Evolutionary conservation across 2,888 invertebrate species (phyloP).

Genomic region (Agonopterix subpropinquella): DNA sequence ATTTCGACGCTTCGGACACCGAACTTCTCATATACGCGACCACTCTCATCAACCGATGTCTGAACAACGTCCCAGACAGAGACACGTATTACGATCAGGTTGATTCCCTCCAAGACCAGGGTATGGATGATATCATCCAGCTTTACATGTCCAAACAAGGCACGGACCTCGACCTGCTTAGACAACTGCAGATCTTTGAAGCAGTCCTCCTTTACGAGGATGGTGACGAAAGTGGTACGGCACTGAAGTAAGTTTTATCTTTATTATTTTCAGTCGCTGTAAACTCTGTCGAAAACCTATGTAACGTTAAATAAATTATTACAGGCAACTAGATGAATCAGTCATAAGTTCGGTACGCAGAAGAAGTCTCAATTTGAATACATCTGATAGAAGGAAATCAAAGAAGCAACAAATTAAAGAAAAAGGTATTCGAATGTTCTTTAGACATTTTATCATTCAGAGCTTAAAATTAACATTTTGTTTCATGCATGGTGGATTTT

Average conservation of each 20-base stretch:
- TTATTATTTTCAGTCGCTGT: neutral
- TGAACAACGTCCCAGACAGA: constrained; percentile 95
- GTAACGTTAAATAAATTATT: constrained; percentile 11
- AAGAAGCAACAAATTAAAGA: constrained; percentile 76
- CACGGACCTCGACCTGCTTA: constrained; percentile 92
- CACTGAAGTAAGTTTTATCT: constrained; percentile 61
- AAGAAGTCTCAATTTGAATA: constrained; percentile 54
- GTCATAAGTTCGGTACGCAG: constrained; percentile 83
- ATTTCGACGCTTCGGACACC: constrained; percentile 96
- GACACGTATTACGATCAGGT: constrained; percentile 98
- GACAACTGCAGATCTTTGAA: constrained; percentile 97
- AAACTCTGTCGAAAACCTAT: too few relatives aligned
- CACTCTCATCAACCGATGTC: constrained; percentile 95
- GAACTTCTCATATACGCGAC: constrained; percentile 97
- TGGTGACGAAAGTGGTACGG: constrained; percentile 78
- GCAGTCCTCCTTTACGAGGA: constrained; percentile 93
- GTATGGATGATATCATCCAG: constrained; percentile 90
- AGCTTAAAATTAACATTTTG: neutral
- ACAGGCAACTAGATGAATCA: constrained; percentile 79
- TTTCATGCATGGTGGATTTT: neutral
- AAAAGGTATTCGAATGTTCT: constrained; percentile 75
- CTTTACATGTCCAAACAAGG: constrained; percentile 94
- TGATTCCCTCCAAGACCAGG: constrained; percentile 95
- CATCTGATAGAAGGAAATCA: constrained; percentile 86
- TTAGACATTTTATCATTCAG: too few relatives aligned